Evolutionary conservation across 2,113 vertebrate genomes (phyloP).

Genomic region (Oplegnathus fasciatus): DNA sequence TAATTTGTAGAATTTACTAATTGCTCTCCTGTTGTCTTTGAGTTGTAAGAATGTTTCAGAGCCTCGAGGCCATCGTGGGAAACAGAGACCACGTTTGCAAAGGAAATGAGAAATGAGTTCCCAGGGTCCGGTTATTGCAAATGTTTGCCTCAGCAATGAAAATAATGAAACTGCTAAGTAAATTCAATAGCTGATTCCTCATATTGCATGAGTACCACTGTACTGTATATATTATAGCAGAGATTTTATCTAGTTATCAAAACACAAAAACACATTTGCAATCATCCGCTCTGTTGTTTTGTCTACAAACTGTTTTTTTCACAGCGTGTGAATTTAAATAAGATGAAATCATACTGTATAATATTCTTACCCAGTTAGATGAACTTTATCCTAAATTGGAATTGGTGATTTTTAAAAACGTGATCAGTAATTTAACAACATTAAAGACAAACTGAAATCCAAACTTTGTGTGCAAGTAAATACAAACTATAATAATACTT

Average conservation of each 20-base stretch:
- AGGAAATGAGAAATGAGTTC: constrained; percentile 49
- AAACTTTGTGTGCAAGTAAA: too few relatives aligned
- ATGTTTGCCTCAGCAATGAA: constrained; percentile 13
- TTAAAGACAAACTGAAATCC: not conserved
- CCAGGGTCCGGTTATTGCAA: constrained; percentile 25
- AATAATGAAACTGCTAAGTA: constrained; percentile 44
- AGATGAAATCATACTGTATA: not conserved
- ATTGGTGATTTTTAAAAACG: too few relatives aligned
- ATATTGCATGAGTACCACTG: constrained; percentile 8
- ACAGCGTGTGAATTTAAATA: not conserved
- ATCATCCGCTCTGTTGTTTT: not conserved
- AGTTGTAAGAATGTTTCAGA: not conserved
- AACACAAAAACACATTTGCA: constrained; percentile 26
- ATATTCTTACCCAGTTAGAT: not conserved
- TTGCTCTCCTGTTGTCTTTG: not conserved
- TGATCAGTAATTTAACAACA: too few relatives aligned
- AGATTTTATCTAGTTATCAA: not conserved
- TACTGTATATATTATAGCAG: not conserved
- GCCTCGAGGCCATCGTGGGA: not conserved
- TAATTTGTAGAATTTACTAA: not conserved
- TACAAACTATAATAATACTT: not conserved
- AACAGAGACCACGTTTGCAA: constrained; percentile 2
- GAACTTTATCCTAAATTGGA: not conserved
- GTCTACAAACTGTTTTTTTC: not conserved
- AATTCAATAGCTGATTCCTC: constrained; percentile 29